Base-by-base conservation (phyloP, 2,113 vertebrate species). In the Pipa parva region DNA sequence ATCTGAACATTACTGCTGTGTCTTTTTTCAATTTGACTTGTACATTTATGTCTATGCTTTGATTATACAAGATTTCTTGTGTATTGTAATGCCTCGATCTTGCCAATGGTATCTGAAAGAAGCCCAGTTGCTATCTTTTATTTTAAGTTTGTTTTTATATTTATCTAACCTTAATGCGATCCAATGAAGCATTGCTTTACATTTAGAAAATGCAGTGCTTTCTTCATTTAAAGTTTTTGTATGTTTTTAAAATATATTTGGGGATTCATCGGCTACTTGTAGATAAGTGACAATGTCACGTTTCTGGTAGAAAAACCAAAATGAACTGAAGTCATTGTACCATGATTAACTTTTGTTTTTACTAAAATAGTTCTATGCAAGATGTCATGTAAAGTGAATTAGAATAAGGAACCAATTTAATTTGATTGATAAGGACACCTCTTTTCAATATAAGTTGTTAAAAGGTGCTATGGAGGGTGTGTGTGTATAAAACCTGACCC, bases 331-430 rank as follows among this genome's bases (percentile, higher is more conserved):
- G 15, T 36, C n/a, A 3, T 18, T 22, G 28, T 28, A 51, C 60
- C 7, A 25, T 49, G 33, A 20, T 18, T 46, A 9, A 25, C 21
- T 22, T 63, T 63, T 21, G 42, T 11, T 27, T 18, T 52, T 26
- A 11, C 26, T 31, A 18, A 9, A n/a, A 1, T 1, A 63, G 18
- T 50, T 25, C 29, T 63, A 63, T 63, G 50, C 49, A 63, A 54
- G 25, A 37, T n/a, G 15, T 17, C 17, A 46, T 46, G 42, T 20
- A 17, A 46, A 46, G 42, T 17, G 33, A 9, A 36, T 36, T 46
- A 46, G 17, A 46, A 20, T 46, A 46, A 46, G 42, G n/a, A n/a
- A n/a, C n/a, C n/a, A 7, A 46, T 6, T 46, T 18, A n/a, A 20
- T 33, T n/a, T n/a, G n/a, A 12, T 36, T 36, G 10, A 36, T 36